Percentiles rank a stretch among this genome's conserved stretches.
These are phyloP conservation scores for Brachionus plicatilis DNA, from an alignment of 1,140 invertebrate genomes.

Conservation along the genomic window DNA sequence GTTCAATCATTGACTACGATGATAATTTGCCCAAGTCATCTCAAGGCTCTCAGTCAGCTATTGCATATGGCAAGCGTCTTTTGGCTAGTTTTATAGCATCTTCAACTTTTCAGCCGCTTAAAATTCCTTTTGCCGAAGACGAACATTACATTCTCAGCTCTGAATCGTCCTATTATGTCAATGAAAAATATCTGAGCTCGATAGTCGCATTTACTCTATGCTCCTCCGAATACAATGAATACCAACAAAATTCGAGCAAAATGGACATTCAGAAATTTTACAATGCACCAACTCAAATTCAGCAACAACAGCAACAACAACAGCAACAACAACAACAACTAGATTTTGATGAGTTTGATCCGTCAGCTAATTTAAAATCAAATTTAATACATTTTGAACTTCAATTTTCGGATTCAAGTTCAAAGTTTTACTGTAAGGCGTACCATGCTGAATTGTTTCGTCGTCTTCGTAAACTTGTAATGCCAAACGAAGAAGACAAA, in stretches of 20 bases:
- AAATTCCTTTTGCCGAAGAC: constrained; percentile 60
- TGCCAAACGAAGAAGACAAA: constrained; percentile 65
- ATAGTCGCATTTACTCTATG: constrained; percentile 78
- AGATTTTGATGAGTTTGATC: constrained; percentile 14
- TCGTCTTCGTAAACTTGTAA: constrained; percentile 65
- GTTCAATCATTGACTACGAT: neutral
- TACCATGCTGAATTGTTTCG: constrained; percentile 78
- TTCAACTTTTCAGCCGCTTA: constrained; percentile 41
- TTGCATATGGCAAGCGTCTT: constrained; percentile 37
- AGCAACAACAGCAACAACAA: neutral
- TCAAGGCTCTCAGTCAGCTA: neutral
- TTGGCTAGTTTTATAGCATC: constrained; percentile 36
- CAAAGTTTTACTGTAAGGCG: constrained; percentile 75
- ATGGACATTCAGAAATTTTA: constrained; percentile 3
- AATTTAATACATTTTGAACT: neutral
- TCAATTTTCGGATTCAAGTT: constrained; percentile 66
- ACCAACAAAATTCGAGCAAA: neutral
- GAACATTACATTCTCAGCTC: constrained; percentile 63
- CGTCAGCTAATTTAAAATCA: neutral
- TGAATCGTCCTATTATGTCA: constrained; percentile 69
- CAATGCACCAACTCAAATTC: neutral
- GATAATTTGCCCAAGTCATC: neutral
- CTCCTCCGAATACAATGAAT: constrained; percentile 65
- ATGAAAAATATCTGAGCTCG: constrained; percentile 78
- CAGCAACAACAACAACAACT: neutral